phyloP scores from a whole-genome alignment of 2,888 invertebrate species.

The Drosophila koepferae region DNA sequence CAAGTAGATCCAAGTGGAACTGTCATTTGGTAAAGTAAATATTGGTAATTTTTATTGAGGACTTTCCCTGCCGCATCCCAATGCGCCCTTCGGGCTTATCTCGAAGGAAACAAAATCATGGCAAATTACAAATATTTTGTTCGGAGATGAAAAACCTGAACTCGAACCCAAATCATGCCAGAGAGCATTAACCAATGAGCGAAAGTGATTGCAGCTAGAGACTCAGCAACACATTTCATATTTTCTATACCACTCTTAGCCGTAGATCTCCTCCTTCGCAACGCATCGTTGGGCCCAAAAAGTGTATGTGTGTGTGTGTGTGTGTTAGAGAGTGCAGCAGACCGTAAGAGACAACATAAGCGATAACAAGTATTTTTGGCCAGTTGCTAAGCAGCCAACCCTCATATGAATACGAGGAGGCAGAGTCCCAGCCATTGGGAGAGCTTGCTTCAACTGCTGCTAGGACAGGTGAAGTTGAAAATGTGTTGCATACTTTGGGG shows the following conservation, averaged over 20 bases:
- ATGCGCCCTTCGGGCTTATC: conserved; percentile 54
- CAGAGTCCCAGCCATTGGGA: not conserved
- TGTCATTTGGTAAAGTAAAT: conserved; percentile 81
- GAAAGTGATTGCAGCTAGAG: conserved; percentile 62
- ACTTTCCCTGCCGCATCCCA: conserved; percentile 70
- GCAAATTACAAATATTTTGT: conserved; percentile 72
- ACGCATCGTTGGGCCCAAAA: conserved; percentile 38
- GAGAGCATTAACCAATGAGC: conserved; percentile 49
- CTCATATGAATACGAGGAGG: not conserved
- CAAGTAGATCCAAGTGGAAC: conserved; percentile 46
- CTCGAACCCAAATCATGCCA: conserved; percentile 58
- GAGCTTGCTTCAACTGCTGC: not conserved
- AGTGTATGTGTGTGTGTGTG: conserved; percentile 24
- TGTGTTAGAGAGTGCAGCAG: conserved; percentile 71
- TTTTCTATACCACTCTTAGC: not conserved
- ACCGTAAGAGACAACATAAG: conserved; percentile 81
- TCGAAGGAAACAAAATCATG: conserved; percentile 40
- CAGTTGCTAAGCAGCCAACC: conserved; percentile 58
- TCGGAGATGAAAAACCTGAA: conserved; percentile 35
- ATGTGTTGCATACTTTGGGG: conserved; percentile 38
- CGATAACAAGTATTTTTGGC: conserved; percentile 64
- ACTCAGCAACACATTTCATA: conserved; percentile 61
- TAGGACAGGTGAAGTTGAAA: conserved; percentile 54
- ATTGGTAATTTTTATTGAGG: conserved; percentile 81
- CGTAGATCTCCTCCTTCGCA: not conserved